Evolutionary conservation across 2,797 vertebrate genomes (phyloP).

Genomic region (Myripristis jacobus): DNA sequence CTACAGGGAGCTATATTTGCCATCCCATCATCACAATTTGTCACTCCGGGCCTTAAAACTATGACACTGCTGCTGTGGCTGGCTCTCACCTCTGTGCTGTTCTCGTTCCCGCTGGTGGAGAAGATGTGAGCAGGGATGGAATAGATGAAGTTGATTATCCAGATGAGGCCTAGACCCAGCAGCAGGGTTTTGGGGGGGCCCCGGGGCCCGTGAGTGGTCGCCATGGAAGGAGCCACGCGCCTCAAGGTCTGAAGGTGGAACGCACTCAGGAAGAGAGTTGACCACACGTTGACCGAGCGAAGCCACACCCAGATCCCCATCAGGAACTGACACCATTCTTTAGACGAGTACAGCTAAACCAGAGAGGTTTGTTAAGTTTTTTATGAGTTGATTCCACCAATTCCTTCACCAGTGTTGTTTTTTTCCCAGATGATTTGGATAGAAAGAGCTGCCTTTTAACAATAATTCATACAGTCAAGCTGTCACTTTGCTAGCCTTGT

Average conservation of each 20-base stretch:
- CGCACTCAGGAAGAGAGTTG: constrained; percentile 84
- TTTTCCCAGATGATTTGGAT: no score
- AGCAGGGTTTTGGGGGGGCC: constrained; percentile 62
- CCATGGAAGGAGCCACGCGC: constrained; percentile 64
- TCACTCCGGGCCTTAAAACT: neutral
- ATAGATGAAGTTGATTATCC: constrained; percentile 83
- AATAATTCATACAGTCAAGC: no score
- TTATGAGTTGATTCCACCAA: neutral
- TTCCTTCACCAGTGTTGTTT: no score
- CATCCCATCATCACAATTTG: neutral
- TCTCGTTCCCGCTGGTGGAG: constrained; percentile 75
- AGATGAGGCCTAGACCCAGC: constrained; percentile 75
- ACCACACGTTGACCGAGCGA: constrained; percentile 86
- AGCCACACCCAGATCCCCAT: constrained; percentile 88
- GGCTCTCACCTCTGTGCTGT: constrained; percentile 82
- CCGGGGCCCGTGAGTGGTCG: constrained; percentile 30
- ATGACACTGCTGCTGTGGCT: neutral
- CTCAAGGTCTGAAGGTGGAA: constrained; percentile 85
- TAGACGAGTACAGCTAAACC: constrained; percentile 75
- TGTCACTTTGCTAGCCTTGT: neutral
- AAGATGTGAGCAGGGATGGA: constrained; percentile 84
- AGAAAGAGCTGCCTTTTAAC: no score
- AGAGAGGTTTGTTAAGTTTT: neutral
- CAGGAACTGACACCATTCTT: constrained; percentile 80
- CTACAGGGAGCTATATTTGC: neutral